Conservation (phyloP, 35 echinoderm and acorn worm genomes). For the Lytechinus variegatus region DNA sequence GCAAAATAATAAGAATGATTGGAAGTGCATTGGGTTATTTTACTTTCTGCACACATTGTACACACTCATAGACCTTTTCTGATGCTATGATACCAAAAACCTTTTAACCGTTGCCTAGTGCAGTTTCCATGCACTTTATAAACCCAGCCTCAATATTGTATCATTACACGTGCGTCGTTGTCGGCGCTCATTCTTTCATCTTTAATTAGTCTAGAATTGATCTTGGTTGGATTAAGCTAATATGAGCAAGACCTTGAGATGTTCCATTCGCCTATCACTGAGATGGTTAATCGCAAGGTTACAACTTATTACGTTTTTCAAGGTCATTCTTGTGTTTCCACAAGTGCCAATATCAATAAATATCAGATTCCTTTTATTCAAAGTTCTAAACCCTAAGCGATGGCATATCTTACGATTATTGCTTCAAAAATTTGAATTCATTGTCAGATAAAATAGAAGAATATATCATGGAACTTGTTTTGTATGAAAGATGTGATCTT, state of each 20-base stretch:
- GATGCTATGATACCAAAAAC: neutral
- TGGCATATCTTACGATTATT: too few relatives aligned
- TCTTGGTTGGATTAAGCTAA: neutral
- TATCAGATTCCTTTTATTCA: neutral
- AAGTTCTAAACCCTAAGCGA: too few relatives aligned
- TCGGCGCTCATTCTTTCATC: neutral
- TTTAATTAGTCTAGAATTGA: neutral
- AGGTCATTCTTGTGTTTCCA: neutral
- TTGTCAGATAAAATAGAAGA: too few relatives aligned
- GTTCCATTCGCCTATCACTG: neutral
- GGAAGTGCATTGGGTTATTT: neutral
- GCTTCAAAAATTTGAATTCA: too few relatives aligned
- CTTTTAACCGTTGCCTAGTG: neutral
- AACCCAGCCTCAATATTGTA: neutral
- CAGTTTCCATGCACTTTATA: neutral
- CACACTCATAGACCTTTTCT: neutral
- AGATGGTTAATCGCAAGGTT: neutral
- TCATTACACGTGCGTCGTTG: neutral
- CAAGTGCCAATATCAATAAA: neutral
- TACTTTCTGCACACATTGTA: neutral
- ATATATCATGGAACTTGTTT: too few relatives aligned
- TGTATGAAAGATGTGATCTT: too few relatives aligned
- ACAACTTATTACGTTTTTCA: neutral
- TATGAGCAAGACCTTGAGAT: neutral
- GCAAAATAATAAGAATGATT: neutral